Evolutionary conservation across 2,888 invertebrate genomes (phyloP), one percentile per base, ranked within the genome.

Genomic region (Melanophora roralis): DNA sequence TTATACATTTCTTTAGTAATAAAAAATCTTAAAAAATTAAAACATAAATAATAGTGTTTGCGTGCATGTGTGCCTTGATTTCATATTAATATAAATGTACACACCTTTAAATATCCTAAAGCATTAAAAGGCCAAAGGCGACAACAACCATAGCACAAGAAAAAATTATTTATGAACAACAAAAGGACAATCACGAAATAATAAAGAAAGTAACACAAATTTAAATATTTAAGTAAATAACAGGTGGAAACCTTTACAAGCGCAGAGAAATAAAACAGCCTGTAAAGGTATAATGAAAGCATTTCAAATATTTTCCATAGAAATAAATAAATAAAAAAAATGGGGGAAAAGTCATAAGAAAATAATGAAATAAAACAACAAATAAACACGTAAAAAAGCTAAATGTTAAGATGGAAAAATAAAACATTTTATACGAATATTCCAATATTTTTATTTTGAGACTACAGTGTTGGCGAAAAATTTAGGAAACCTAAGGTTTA

Each of bases 11-110:
- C 32, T 19, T 32, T 71, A 32, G 51, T 34, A 21, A 21, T 45
- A 0, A 14, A 11, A 9, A 27, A 51, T 27, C 6, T 3, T 6
- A 27, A 27, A 5, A 27, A 5, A 6, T 27, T 3, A 27, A 27
- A 27, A 27, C 27, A 27, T 5, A 27, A 27, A 27, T 27, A 5
- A 27, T 27, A 5, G 27, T 27, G 6, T 27, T 27, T 27, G 27
- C 6, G 27, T 3, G 27, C 27, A 11, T 21, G 23, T 47, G 11
- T 40, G n/a, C 32, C 5, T 27, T n/a, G 64, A 64, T 16, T 34
- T 64, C 38, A 55, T n/a, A 23, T n/a, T n/a, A 16, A 57, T 65
- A 57, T 38, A 64, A 64, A 73, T 40, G 6, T 43, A 49, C 73
- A 65, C 64, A 64, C 57, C 57, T 49, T 73, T 38, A 8, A 32